phyloP scores from a whole-genome alignment of 2,797 vertebrate species.

The Rhodeus uyekii region DNA sequence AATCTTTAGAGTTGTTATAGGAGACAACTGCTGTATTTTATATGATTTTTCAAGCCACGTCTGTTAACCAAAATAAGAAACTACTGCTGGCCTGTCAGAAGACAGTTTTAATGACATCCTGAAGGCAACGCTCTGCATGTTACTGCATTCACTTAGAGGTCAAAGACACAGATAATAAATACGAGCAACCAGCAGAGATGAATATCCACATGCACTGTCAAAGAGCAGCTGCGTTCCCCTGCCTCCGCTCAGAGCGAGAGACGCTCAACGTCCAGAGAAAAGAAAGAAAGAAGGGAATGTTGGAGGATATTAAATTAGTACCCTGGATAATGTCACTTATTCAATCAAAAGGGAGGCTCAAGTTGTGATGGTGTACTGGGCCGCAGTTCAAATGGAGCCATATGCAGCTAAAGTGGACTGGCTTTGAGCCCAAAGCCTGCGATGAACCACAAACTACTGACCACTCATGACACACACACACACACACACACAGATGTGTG shows the following conservation, averaged over 20 bases:
- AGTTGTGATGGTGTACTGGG: conserved; percentile 47
- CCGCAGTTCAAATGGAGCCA: conserved; percentile 49
- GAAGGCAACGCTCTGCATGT: conserved; percentile 36
- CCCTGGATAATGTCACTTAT: conserved; percentile 60
- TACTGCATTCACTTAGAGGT: conserved; percentile 41
- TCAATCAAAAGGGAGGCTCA: conserved; percentile 50
- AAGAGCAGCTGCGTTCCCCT: conserved; percentile 55
- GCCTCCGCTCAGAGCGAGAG: conserved; percentile 24
- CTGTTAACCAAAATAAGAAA: conserved; percentile 23
- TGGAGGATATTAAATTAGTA: conserved; percentile 57
- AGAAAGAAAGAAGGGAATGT: conserved; percentile 40
- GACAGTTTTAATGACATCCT: conserved; percentile 39
- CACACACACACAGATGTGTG: conserved; percentile 42
- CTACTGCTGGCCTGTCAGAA: conserved; percentile 23
- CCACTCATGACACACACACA: conserved; percentile 38
- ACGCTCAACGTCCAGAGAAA: conserved; percentile 35
- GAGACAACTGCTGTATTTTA: conserved; percentile 18
- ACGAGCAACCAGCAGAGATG: conserved; percentile 42
- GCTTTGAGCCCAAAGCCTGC: conserved; percentile 25
- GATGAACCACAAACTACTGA: conserved; percentile 43
- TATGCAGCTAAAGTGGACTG: conserved; percentile 43
- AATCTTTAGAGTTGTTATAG: conserved; percentile 12
- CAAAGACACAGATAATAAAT: conserved; percentile 51
- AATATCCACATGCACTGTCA: conserved; percentile 59
- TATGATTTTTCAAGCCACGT: not conserved